Base-by-base conservation (phyloP, 2,888 invertebrate species). In the Cacoxenus indagator region DNA sequence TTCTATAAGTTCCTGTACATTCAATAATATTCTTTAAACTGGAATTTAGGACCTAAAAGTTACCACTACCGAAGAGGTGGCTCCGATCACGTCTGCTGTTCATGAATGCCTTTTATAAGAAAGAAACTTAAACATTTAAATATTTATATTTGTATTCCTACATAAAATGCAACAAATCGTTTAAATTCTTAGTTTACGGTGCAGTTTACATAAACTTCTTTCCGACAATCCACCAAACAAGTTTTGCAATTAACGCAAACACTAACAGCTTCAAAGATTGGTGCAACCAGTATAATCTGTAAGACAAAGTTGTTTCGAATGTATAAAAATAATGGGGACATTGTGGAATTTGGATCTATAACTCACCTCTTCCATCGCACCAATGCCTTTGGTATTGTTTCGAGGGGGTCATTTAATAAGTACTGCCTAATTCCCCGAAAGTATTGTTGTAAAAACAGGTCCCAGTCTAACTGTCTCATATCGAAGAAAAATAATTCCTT, bases 371-470 rank as follows among this genome's bases (percentile, higher is more conserved):
- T 89, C 90, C 90, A 91, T 72, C 88, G 88, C 85, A 91, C 91
- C 73, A 90, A 90, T 73, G 93, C 94, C 78, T 92, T 90, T 0
- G 93, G 92, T 66, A 95, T 86, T 0, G 94, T 93, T 0, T 92
- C 92, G 1, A 93, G 85, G 22, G 94, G 93, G 83, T 96, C 96
- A 78, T 96, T 95, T 45, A 96, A 87, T 9, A 96, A 87, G 84
- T 94, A 96, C 1, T 92, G 90, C 73, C 96, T 90, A 57, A 94
- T 90, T 2, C 96, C 96, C 86, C 90, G 88, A 70, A 92, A 89
- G 80, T 93, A 93, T 67, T 90, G 90, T 69, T 91, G 89, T 73
- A 93, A 90, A 83, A 92, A 94, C 1, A 88, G 84, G 64, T 93
- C 91, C 96, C 96, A 97, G 48, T 93, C 90, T 78, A 96, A 89